Percentiles rank a stretch among this genome's conserved stretches.
phyloP scores from a whole-genome alignment of 2,888 invertebrate genomes.

The Ormyrus labotus region DNA sequence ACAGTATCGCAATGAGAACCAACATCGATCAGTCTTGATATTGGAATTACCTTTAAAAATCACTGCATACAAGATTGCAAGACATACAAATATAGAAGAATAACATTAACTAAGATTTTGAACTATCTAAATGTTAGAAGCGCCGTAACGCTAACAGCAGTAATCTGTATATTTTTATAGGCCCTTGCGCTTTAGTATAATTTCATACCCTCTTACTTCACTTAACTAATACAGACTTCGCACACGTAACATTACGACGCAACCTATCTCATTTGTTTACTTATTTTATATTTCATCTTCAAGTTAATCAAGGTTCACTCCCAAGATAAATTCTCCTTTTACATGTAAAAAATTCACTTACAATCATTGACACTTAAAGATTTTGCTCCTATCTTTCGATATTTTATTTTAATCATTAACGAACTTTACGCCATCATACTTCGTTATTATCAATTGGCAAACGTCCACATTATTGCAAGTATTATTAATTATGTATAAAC shows the following conservation, averaged over 20 bases:
- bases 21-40: conserved; percentile 76
- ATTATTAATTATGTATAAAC: conserved; percentile 48
- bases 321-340: conserved; percentile 36
- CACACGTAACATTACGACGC: conserved; percentile 53
- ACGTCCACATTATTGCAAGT: conserved; percentile 56
- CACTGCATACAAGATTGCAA: conserved; percentile 70
- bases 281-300: conserved; percentile 43
- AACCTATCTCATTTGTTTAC: conserved; percentile 47
- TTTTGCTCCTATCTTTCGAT: conserved; percentile 27
- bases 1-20: conserved; percentile 66
- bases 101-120: conserved; percentile 63
- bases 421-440: conserved; percentile 37
- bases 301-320: conserved; percentile 38
- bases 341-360: conserved; percentile 54
- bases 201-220: conserved; percentile 27
- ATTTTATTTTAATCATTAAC: conserved; percentile 33
- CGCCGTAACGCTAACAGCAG: conserved; percentile 50
- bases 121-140: conserved; percentile 57
- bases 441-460: conserved; percentile 52
- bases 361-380: conserved; percentile 54
- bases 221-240: conserved; percentile 59
- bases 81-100: conserved; percentile 68
- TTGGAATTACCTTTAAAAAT: conserved; percentile 73
- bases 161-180: conserved; percentile 56
- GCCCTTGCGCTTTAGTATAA: conserved; percentile 56